These are phyloP conservation scores for Siniperca obscura DNA, from an alignment of 2,797 vertebrate species.

Conservation along the genomic window DNA sequence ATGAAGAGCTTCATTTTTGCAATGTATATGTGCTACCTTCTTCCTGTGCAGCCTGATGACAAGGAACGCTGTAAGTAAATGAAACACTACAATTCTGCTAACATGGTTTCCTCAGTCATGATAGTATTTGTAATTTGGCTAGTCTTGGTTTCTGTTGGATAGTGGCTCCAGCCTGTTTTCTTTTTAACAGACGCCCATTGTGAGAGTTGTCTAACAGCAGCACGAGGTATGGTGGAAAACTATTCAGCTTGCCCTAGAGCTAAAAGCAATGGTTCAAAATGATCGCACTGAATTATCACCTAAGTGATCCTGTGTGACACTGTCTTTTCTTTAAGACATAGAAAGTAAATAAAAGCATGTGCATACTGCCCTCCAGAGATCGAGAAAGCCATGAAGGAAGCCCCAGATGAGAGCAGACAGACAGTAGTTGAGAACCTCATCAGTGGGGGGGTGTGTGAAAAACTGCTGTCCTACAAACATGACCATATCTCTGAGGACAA, in stretches of 20 bases:
- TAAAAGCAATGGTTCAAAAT: conserved; percentile 5
- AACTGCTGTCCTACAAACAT: conserved; percentile 55
- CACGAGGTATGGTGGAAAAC: conserved; percentile 66
- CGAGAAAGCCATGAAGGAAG: conserved; percentile 61
- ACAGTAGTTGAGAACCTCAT: conserved; percentile 62
- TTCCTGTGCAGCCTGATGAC: conserved; percentile 53
- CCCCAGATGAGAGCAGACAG: conserved; percentile 53
- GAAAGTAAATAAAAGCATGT: conserved; percentile 19
- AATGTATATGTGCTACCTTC: conserved; percentile 44
- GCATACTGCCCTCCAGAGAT: conserved; percentile 62
- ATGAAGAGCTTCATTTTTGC: conserved; percentile 62
- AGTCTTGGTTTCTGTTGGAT: conserved; percentile 3
- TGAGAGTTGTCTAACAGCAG: conserved; percentile 78
- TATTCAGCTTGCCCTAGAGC: neutral
- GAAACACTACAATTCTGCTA: neutral
- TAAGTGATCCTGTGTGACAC: neutral
- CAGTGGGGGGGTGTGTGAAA: conserved; percentile 67
- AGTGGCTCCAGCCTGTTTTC: neutral
- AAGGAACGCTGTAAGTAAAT: conserved; percentile 73
- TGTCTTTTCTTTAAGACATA: conserved; percentile 1
- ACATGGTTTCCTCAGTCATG: neutral
- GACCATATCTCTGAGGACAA: conserved; percentile 43
- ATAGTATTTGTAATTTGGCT: neutral
- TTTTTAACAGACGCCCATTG: conserved; percentile 75
- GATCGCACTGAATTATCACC: neutral